Percentiles rank a stretch among this genome's conserved stretches.
These are phyloP conservation scores for Ctenodactylus gundi DNA, from an alignment of 2,113 vertebrate species.

Conservation along the genomic window DNA sequence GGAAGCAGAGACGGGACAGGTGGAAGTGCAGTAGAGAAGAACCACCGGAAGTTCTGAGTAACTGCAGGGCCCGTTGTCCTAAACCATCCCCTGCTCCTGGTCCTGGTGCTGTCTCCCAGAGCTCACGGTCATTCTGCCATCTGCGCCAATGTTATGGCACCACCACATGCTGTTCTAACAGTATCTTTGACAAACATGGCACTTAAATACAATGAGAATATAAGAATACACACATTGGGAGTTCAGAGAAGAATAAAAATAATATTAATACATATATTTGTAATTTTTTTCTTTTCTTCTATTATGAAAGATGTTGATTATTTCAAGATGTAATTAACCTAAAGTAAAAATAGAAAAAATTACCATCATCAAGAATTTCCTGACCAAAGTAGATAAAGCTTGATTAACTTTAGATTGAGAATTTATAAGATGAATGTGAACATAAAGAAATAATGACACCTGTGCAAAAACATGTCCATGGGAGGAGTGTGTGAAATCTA, in stretches of 20 bases:
- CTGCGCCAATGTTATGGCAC: fast-evolving
- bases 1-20: background rate
- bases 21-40: background rate
- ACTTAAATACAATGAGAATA: background rate
- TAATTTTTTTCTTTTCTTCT: background rate
- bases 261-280: background rate
- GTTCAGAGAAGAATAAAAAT: background rate
- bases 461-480: background rate
- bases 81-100: background rate
- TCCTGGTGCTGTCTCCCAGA: background rate
- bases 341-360: background rate
- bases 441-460: background rate
- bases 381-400: background rate
- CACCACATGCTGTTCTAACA: no score
- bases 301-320: background rate
- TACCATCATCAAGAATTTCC: background rate
- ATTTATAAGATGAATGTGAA: background rate
- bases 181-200: background rate
- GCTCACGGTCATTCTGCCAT: no score
- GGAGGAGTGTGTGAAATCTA: background rate
- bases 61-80: background rate
- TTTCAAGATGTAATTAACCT: background rate
- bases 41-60: background rate
- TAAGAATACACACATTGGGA: background rate
- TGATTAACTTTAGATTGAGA: background rate